Base-by-base conservation (phyloP, 1,140 invertebrate genomes). In the Forficula auricularia region DNA sequence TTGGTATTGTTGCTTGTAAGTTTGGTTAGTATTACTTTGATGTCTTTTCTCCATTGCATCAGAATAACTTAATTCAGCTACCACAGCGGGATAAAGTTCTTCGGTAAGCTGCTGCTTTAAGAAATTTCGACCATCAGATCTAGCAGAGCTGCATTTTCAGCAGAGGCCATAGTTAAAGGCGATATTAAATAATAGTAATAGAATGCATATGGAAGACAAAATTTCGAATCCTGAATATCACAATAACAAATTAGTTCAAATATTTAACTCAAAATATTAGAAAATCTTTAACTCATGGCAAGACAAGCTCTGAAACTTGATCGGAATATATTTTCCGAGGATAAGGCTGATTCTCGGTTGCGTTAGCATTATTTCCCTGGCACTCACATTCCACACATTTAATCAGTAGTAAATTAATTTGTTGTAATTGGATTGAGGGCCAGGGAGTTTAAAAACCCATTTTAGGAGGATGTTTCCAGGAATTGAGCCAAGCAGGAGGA, bases 11-110 rank as follows among this genome's bases (percentile, higher is more conserved):
- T 58, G 79, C 77, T 15, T 72, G 71, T 45, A 86, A 54, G 62
- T 86, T 86, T 87, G 70, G 61, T 74, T 82, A 85, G 3, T 82
- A 82, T 49, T 59, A 86, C 62, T 60, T 75, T 74, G 2, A 90
- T 53, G 4, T 85, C 86, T 54, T 71, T 77, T 27, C 22, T 27
- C 22, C 22, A 27, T 27, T 27, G 22, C 22, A 27, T 27, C 22
- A 27, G 22, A 27, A 27, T 27, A 27, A 27, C 4, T 27, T 27
- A 27, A 27, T 27, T 27, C 59, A 20, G 70, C 68, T 45, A 61
- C 57, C 10, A 53, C 41, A 32, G 65, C 65, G 38, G 60, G 52
- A 49, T 66, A 68, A 3, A 58, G 49, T n/a, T 54, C 54, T 42
- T 64, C 62, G 14, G 53, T 49, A 33, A 65, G 42, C 12, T 58